Base-by-base conservation (phyloP, 2,113 vertebrate species). In the Monopterus albus region DNA sequence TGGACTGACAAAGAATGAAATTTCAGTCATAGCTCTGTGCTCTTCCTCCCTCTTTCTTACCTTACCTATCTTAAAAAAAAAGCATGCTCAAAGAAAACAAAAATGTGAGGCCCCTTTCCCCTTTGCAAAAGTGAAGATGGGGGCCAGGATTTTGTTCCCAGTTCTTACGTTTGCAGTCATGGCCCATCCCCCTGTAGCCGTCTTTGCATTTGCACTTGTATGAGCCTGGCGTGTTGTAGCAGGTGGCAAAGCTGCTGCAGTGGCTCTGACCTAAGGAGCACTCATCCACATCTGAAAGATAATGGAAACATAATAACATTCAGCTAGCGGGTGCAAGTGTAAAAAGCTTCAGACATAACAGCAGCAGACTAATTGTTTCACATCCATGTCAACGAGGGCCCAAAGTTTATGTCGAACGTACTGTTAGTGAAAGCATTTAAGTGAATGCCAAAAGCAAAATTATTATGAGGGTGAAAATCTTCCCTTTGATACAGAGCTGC, bases 181-280 rank as follows among this genome's bases (percentile, higher is more conserved):
- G 94, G 76, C 96, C 96, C 3, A 91, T 92, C 21, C 95, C 95
- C 77, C 94, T 88, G 87, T 94, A 97, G n/a, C 95, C 96, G 0
- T 96, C 95, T 83, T 91, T 96, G 82, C 98, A 99, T 89, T 95
- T 97, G 91, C 98, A 99, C 85, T 93, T 95, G 94, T 98, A 99
- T 31, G 96, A 98, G 67, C 98, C 98, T 0, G 90, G 95, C 9
- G 94, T 91, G 79, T 99, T 99, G 93, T 95, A 95, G 89, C 98
- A 99, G 51, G 84, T 91, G 49, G 97, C 94, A 42, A 92, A 94
- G 60, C 80, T 70, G 76, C 94, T 92, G 86, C 98, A 99, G 10
- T 92, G 94, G 84, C 95, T 91, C 72, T 92, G 94, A 26, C 94
- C 94, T 10, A 93, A 91, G 52, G 92, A 85, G 64, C 98, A 99